These are phyloP conservation scores for Trissolcus japonicus DNA, from an alignment of 2,888 invertebrate genomes.

Conservation along the genomic window DNA sequence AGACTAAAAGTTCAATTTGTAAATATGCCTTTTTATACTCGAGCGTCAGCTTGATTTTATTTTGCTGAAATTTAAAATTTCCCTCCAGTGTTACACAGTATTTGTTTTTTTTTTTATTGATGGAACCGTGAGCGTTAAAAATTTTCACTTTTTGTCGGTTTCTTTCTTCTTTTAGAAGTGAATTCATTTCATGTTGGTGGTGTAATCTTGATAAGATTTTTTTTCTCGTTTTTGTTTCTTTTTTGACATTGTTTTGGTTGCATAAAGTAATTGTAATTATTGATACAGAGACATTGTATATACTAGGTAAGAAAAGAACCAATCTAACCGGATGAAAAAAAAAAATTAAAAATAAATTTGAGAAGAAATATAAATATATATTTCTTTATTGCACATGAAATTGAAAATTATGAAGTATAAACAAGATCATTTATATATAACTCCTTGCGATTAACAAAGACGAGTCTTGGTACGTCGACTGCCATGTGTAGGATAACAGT, in stretches of 20 bases:
- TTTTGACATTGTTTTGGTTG: background rate
- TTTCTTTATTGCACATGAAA: slow-evolving; percentile 38
- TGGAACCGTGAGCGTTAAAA: too few relatives aligned
- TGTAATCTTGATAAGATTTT: background rate
- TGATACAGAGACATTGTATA: slow-evolving; percentile 63
- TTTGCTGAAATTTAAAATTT: slow-evolving; percentile 7
- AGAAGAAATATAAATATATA: slow-evolving; percentile 51
- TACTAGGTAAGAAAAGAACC: slow-evolving; percentile 62
- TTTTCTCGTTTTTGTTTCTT: background rate
- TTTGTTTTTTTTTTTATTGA: slow-evolving; percentile 1
- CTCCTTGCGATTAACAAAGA: slow-evolving; percentile 17
- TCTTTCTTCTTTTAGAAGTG: too few relatives aligned
- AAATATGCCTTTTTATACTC: slow-evolving; percentile 57
- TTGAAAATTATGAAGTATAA: slow-evolving; percentile 5
- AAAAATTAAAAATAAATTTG: slow-evolving; percentile 43
- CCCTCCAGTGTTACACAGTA: slow-evolving; percentile 7
- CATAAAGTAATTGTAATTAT: slow-evolving; percentile 60
- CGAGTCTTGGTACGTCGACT: slow-evolving; percentile 9
- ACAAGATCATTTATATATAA: slow-evolving; percentile 6
- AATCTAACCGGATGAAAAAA: slow-evolving; percentile 52
- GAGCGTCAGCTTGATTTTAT: slow-evolving; percentile 26
- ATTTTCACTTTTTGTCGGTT: too few relatives aligned
- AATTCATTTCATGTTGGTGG: too few relatives aligned
- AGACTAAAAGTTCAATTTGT: slow-evolving; percentile 47
- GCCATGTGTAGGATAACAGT: too few relatives aligned